Evolutionary conservation across 2,888 invertebrate species (phyloP).

Genomic region (Tiliacea aurago): DNA sequence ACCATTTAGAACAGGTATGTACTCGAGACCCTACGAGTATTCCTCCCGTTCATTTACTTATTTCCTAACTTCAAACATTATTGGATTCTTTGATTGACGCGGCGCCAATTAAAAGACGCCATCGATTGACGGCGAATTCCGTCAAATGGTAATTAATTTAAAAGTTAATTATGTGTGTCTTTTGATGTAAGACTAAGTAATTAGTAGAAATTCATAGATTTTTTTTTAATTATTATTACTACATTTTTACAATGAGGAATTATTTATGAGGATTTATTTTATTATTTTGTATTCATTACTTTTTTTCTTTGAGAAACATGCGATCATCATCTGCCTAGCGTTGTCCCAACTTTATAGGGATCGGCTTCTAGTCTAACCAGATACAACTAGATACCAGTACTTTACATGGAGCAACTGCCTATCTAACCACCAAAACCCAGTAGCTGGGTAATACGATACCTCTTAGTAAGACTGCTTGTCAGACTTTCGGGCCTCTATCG

Average conservation of each 20-base stretch:
- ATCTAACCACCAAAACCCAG: too few species aligned
- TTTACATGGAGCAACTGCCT: too few species aligned
- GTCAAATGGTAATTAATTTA: conserved; percentile 23
- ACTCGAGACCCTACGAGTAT: neutral
- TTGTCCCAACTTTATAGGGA: too few species aligned
- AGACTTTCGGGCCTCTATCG: too few species aligned
- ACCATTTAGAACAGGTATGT: neutral
- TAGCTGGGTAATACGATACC: too few species aligned
- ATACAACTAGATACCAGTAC: too few species aligned
- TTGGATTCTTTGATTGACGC: conserved; percentile 27
- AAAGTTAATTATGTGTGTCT: conserved; percentile 23
- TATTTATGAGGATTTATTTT: neutral
- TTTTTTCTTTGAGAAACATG: neutral
- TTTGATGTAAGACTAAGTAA: conserved; percentile 22
- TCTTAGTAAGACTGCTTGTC: too few species aligned
- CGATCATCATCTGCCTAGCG: too few species aligned
- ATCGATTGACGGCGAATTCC: conserved; percentile 8
- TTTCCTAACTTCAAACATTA: conserved; percentile 35
- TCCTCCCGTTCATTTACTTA: conserved; percentile 15
- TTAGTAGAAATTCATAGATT: neutral
- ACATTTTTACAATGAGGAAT: neutral
- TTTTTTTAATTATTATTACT: neutral
- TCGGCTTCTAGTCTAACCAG: too few species aligned
- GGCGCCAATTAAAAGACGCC: conserved; percentile 1
- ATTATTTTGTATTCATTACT: too few species aligned